Conservation (phyloP, 1,140 invertebrate species). For the Babylonia areolata region DNA sequence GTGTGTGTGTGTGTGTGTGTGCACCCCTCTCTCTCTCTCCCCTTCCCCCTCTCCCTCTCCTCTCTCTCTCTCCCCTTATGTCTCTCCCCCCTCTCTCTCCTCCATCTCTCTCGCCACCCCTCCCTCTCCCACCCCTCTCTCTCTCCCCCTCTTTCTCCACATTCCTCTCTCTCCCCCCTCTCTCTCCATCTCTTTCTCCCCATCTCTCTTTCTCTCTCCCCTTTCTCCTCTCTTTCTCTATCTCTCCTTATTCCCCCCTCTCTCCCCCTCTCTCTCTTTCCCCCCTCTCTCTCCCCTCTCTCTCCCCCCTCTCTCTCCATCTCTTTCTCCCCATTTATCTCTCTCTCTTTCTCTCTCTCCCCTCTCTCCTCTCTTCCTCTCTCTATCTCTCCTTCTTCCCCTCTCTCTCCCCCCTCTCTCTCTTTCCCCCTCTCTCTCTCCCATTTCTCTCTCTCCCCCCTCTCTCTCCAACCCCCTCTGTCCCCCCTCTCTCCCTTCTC, state of each 20-base stretch:
- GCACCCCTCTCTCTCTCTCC: background rate
- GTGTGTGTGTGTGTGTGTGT: background rate
- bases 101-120: background rate
- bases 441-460: background rate
- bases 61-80: background rate
- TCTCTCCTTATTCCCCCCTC: background rate
- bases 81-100: background rate
- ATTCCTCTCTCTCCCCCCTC: background rate
- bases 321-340: constrained; percentile 4
- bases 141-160: background rate
- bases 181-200: background rate
- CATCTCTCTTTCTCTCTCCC: background rate
- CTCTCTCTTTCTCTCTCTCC: too few relatives aligned
- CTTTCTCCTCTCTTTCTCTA: background rate
- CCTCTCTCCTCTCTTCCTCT: background rate
- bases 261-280: background rate
- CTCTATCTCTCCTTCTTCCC: background rate
- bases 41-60: too few relatives aligned
- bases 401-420: background rate
- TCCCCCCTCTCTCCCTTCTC: background rate
- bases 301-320: background rate
- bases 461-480: too few relatives aligned
- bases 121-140: background rate
- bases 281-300: background rate
- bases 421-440: background rate